These are phyloP conservation scores for Mylabris sibirica DNA, from an alignment of 2,888 invertebrate species.

Conservation along the genomic window DNA sequence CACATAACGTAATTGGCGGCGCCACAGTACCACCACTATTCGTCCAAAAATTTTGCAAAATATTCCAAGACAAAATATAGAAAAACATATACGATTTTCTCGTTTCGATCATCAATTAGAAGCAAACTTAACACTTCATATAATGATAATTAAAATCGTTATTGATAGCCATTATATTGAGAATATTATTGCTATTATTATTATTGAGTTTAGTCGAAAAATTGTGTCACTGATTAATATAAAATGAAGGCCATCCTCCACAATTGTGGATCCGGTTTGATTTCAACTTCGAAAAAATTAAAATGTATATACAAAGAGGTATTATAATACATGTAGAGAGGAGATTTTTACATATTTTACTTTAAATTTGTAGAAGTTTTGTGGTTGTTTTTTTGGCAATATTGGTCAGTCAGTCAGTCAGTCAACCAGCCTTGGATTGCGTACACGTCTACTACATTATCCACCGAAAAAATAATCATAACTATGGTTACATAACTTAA, in stretches of 20 bases:
- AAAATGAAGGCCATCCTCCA: conserved; percentile 25
- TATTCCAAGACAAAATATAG: not conserved
- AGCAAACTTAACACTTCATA: not conserved
- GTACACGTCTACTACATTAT: not conserved
- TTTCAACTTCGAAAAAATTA: not conserved
- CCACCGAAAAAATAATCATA: not conserved
- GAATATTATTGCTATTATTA: not conserved
- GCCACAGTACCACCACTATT: not conserved
- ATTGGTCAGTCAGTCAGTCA: conserved; percentile 10
- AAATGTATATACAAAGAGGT: not conserved
- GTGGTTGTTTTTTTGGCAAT: not conserved
- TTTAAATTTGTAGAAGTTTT: not conserved
- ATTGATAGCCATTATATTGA: no score
- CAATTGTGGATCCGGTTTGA: conserved; percentile 11
- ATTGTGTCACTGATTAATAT: conserved; percentile 24
- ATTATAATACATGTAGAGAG: not conserved
- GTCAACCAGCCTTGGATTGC: conserved; percentile 8
- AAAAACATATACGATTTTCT: not conserved
- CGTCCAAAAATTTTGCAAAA: not conserved
- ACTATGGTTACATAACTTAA: not conserved
- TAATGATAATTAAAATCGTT: not conserved
- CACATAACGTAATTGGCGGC: not conserved
- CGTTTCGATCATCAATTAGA: not conserved
- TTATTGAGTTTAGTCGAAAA: conserved; percentile 7
- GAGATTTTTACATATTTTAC: conserved; percentile 7